Percentiles rank a stretch among this genome's conserved stretches.
Evolutionary conservation across 1,140 invertebrate species (phyloP).

Genomic region (Metaphire vulgaris): DNA sequence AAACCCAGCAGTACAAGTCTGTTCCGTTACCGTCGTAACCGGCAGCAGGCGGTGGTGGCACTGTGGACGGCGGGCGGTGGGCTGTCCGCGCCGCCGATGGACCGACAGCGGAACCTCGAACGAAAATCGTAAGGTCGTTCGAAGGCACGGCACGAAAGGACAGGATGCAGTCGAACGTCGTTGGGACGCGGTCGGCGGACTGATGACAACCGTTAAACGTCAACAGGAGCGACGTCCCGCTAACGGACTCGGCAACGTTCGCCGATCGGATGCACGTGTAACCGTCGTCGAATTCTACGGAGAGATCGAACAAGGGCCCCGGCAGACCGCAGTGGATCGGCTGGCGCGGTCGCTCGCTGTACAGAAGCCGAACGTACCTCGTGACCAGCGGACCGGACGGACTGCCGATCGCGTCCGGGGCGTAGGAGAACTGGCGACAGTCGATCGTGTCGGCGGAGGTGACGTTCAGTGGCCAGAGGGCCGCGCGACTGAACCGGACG

Average conservation of each 20-base stretch:
- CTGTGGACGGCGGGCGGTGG: too few relatives aligned
- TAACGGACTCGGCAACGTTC: background rate
- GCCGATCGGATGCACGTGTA: constrained; percentile 12
- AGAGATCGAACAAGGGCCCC: background rate
- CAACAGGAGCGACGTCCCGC: background rate
- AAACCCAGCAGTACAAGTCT: constrained; percentile 15
- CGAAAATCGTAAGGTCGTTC: background rate
- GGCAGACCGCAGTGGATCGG: constrained; percentile 12
- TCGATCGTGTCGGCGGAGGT: constrained; percentile 14
- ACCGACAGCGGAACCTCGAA: background rate
- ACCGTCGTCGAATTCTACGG: background rate
- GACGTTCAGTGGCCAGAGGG: background rate
- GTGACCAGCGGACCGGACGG: background rate
- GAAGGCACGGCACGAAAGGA: background rate
- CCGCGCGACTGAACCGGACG: constrained; percentile 15
- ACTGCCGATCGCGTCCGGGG: background rate
- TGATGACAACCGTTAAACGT: background rate
- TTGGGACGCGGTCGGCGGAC: background rate
- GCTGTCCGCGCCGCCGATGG: too few relatives aligned
- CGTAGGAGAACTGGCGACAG: background rate
- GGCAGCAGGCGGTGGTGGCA: too few relatives aligned
- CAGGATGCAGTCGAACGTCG: background rate
- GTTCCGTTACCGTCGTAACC: too few relatives aligned
- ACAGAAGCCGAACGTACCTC: constrained; percentile 3
- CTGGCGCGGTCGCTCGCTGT: background rate